A percentile compares a stretch with the other conserved stretches of the same genome.
Evolutionary conservation across 1,140 invertebrate species (phyloP).

Genomic region (Heliconius himera): DNA sequence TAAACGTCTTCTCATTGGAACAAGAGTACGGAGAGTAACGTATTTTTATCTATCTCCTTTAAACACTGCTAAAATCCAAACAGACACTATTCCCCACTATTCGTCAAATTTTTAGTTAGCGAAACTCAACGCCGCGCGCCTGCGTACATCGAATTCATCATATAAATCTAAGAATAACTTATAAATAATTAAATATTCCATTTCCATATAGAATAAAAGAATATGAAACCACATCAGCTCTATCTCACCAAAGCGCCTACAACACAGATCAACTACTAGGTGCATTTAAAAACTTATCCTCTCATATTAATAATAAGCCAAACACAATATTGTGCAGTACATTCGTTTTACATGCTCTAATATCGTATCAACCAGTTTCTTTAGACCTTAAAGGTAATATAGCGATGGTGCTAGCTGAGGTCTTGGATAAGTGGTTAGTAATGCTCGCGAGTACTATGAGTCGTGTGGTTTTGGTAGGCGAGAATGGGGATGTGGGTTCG

Average conservation of each 20-base stretch:
- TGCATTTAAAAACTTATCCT: slow-evolving; percentile 49
- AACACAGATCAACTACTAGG: slow-evolving; percentile 66
- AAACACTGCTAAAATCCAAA: too few relatives aligned
- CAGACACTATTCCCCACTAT: too few relatives aligned
- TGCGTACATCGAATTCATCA: background rate
- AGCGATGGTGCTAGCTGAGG: slow-evolving; percentile 50
- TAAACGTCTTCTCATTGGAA: too few relatives aligned
- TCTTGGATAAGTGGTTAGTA: slow-evolving; percentile 61
- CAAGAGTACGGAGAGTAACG: too few relatives aligned
- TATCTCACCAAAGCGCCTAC: slow-evolving; percentile 71
- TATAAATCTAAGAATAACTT: background rate
- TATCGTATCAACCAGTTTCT: slow-evolving; percentile 65
- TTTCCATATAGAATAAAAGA: slow-evolving; percentile 49
- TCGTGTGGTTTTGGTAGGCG: slow-evolving; percentile 54
- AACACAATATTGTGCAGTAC: slow-evolving; percentile 57
- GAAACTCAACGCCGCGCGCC: too few relatives aligned
- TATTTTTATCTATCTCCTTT: too few relatives aligned
- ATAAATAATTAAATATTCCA: background rate
- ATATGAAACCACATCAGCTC: slow-evolving; percentile 53
- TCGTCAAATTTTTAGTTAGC: background rate
- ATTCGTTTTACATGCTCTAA: slow-evolving; percentile 63
- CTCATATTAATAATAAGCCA: slow-evolving; percentile 44
- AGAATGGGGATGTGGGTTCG: slow-evolving; percentile 51
- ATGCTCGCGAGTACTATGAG: slow-evolving; percentile 54
- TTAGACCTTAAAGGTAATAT: slow-evolving; percentile 48